Evolutionary conservation across 1,140 invertebrate species (phyloP), one percentile per base, ranked within the genome.

Genomic region (Wiebesia pumilae): DNA sequence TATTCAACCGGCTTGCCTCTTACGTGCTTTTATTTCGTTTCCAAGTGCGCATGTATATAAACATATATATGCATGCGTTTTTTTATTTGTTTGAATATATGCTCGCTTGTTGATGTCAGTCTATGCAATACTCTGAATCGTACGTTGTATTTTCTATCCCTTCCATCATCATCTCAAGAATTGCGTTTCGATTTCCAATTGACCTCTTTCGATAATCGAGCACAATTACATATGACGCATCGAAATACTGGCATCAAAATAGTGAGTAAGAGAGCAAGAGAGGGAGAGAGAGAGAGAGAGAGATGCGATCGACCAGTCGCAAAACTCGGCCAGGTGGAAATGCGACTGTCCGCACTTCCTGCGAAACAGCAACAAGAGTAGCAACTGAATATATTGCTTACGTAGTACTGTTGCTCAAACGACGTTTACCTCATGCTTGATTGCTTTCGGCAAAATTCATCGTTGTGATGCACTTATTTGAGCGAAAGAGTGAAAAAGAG

Each of bases 291-390:
- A 54, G 47, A 51, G 19, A 33, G 54, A 12, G 51, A 73, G 81
- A 33, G 51, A n/a, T 38, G 79, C 47, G 35, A 81, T 62, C 58
- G 62, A 62, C 30, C 16, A 10, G 71, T 82, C 71, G 30, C 82
- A 90, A 90, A 90, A 89, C 88, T 89, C 89, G 89, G 88, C 88
- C 88, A 91, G 90, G 90, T 90, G 89, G 89, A 91, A 90, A 90
- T 85, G 87, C 87, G 89, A 90, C 90, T 89, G 88, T 89, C 89
- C 88, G 79, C 87, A 88, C 84, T 89, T 90, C 89, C 88, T 89
- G 89, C 82, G 30, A 54, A 85, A 85, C 89, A 65, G 30, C 24
- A 54, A 75, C 27, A n/a, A n/a, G 24, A 43, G 75, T 19, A 27
- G 0, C 30, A 21, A 9, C n/a, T 7, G 7, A 58, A 51, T 75